Evolutionary conservation across 2,797 vertebrate species (phyloP), one percentile per base, ranked within the genome.

Genomic region (Brachyalestes nurse): DNA sequence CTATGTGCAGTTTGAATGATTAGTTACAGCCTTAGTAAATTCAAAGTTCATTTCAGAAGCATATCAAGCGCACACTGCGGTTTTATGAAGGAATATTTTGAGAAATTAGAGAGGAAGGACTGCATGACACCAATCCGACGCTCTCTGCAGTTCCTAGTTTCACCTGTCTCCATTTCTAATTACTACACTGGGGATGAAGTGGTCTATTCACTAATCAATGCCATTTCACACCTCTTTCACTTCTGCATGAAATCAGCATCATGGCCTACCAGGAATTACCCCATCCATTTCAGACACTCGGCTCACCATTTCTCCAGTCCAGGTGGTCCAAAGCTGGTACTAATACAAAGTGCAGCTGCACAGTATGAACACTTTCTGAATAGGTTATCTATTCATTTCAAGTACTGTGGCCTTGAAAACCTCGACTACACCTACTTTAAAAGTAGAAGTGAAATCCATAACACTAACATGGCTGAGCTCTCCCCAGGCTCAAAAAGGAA

Each of bases 181-280:
- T 62, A 75, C 38, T 55, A 75, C 25, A 40, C 51, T 40, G 51
- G 42, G 49, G 72, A 69, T 8, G 57, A 40, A 58, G n/a, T 65
- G 72, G 60, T 81, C 49, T 66, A 65, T 79, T 70, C 10, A n/a
- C 55, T 78, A 83, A 86, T 77, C 74, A 77, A 79, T 81, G 40
- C 10, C 72, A 57, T 77, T 73, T 65, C 77, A 69, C 66, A 72
- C 70, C 19, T 83, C 75, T 73, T 60, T 57, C 47, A 58, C 55
- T 72, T 60, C 34, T 42, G 69, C 53, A 21, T 51, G 19, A 64
- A 28, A 45, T 16, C 14, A 67, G 77, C 9, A 49, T 12, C 4
- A 49, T 72, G 55, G 60, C 42, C 75, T 23, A 3, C 14, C 5
- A 60, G 49, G 61, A 78, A 72, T 28, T 2, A 19, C 64, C 25